Evolutionary conservation across 1,140 invertebrate genomes (phyloP), one percentile per base, ranked within the genome.

Genomic region (Aphelinus atriplicis): DNA sequence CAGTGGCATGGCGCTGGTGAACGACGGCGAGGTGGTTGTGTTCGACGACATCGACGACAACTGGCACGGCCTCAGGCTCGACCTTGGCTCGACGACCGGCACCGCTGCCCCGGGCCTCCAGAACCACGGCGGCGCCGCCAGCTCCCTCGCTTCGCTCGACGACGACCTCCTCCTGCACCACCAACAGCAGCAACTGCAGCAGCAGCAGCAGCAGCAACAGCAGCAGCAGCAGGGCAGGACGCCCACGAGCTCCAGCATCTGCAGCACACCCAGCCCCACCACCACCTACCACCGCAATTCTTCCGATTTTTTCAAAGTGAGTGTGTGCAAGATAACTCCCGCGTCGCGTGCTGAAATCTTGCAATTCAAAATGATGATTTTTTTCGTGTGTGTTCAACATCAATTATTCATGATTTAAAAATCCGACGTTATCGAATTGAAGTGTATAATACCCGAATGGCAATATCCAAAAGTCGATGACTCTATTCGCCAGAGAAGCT

Each of bases 21-120:
- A 90, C 76, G 92, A 92, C 64, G 92, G 92, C 26, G 92, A 94
- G 82, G 92, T 94, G 7, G 92, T 95, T 57, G 93, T 95, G 45
- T 95, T 95, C 84, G 94, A 95, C 82, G 94, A 95, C 81, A 95
- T 95, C 76, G 94, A 92, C 75, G 94, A 95, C 77, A 90, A 90
- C 78, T 92, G 92, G 92, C 90, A 91, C 85, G 90, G 89, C 83
- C 68, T 88, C 42, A 78, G 86, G 64, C 73, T 87, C 7, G 86
- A 88, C 75, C 77, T 88, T 47, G 81, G 80, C 55, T 78, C 81
- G 7, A 79, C 82, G 0, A 47, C 51, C 0, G 56, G 48, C 26
- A 43, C 26, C 0, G 5, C 48, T 3, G 3, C 50, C 0, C 9
- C 56, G 26, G 45, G 7, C 3, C 42, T 1, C 10, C 47, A 2